Conservation (phyloP, 30 jellyfish, hydroid and myxozoan species). For the Haliclystus octoradiatus region DNA sequence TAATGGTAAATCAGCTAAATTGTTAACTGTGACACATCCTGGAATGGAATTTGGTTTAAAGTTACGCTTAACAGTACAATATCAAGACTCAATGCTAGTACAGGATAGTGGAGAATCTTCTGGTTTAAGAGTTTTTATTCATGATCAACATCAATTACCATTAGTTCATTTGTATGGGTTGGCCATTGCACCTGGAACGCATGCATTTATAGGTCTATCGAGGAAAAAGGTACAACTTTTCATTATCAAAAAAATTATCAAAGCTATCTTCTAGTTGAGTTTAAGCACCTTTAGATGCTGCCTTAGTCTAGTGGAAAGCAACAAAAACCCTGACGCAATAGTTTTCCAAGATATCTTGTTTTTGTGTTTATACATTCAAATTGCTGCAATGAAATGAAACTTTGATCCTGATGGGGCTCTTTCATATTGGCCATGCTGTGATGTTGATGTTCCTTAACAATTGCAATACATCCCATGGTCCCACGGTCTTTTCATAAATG, state of each 20-base stretch:
- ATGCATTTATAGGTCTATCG: conserved; percentile 25
- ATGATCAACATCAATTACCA: conserved; percentile 54
- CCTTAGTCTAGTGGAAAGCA: no score
- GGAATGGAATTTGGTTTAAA: conserved; percentile 37
- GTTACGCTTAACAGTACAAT: conserved; percentile 33
- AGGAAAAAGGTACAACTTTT: conserved; percentile 23
- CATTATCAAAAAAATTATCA: neutral
- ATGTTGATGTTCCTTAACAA: no score
- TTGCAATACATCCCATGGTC: no score
- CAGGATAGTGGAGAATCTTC: conserved; percentile 47
- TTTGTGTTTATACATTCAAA: no score
- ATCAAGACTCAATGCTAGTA: conserved; percentile 28
- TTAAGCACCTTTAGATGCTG: no score
- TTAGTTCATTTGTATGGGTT: conserved; percentile 42
- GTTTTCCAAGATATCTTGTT: no score
- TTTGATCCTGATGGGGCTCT: no score
- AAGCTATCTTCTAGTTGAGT: no score
- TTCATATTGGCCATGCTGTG: no score
- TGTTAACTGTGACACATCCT: conserved; percentile 33
- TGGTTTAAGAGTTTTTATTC: conserved; percentile 42
- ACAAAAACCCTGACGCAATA: no score
- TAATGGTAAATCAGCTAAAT: conserved; percentile 17
- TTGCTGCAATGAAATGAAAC: no score
- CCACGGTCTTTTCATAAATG: no score
- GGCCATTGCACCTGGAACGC: conserved; percentile 62